These are phyloP conservation scores for Amblyopsis rosae DNA, from an alignment of 2,113 vertebrate genomes.

Conservation along the genomic window DNA sequence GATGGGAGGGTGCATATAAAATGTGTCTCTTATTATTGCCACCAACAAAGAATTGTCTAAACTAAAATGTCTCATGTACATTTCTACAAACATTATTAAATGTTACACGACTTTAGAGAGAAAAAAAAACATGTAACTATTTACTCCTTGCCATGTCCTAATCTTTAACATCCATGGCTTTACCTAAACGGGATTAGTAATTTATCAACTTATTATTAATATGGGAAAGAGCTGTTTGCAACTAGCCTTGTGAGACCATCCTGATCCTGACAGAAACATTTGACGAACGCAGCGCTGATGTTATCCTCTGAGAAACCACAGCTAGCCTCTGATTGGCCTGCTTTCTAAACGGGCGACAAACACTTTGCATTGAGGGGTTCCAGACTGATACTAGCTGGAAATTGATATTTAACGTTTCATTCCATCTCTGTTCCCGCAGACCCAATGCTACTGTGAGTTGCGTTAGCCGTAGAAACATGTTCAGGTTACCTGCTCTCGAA, in stretches of 20 bases:
- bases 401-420: too few species aligned
- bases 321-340: too few species aligned
- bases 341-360: too few species aligned
- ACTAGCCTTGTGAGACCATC: neutral
- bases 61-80: conserved; percentile 32
- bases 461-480: too few species aligned
- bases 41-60: conserved; percentile 42
- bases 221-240: conserved; percentile 23
- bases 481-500: too few species aligned
- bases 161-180: neutral
- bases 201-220: conserved; percentile 49
- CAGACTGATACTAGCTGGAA: too few species aligned
- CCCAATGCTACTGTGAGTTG: neutral
- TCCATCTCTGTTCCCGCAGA: conserved; percentile 10
- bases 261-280: too few species aligned
- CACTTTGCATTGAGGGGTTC: too few species aligned
- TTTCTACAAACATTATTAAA: neutral
- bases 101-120: neutral
- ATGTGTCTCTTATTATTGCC: conserved; percentile 44
- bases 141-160: too few species aligned
- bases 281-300: too few species aligned
- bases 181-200: conserved; percentile 17
- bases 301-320: too few species aligned
- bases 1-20: conserved; percentile 52
- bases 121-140: neutral